Evolutionary conservation across 2,113 vertebrate genomes (phyloP), one percentile per base, ranked within the genome.

Genomic region (Fulmarus glacialis): DNA sequence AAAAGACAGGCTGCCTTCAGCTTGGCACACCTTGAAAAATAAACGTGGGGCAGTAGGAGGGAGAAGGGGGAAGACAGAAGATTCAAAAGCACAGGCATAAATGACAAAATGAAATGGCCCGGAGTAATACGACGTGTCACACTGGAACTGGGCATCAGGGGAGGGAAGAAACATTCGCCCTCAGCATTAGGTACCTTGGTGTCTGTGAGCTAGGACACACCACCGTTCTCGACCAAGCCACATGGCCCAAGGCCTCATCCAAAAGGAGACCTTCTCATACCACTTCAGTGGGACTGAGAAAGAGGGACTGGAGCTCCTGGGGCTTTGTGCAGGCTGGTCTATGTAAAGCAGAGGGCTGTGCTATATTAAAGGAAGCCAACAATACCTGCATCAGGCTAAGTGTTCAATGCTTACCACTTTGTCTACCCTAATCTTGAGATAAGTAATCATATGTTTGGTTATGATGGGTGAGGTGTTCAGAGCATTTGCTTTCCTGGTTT

Each of bases 151-250:
- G 23, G 32, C 6, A 30, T 72, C 19, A 32, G 16, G 32, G 15
- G 12, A 72, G 29, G 42, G 34, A 70, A 45, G 55, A 68, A 67
- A 52, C 10, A 26, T 27, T 52, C 13, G 6, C 16, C 26, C 26
- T 36, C 36, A 47, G 59, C 32, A 10, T 63, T 50, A 68, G 34
- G n/a, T 58, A 26, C 21, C 15, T 24, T n/a, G 12, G 7, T 30
- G 48, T 72, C 42, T 43, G 22, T 30, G 12, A 78, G 82, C 6
- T n/a, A 67, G 82, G 59, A 68, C 15, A 52, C 18, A 58, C 32
- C 30, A 36, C 38, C 0, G 0, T 58, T 78, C 19, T 68, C 3
- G 3, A 62, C 42, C 24, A 67, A 78, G 5, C 5, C 12, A 22
- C 22, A 7, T 8, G 15, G 45, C 47, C 81, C 50, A 55, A 56